phyloP scores from a whole-genome alignment of 2,888 invertebrate species.

The Dolomedes plantarius region DNA sequence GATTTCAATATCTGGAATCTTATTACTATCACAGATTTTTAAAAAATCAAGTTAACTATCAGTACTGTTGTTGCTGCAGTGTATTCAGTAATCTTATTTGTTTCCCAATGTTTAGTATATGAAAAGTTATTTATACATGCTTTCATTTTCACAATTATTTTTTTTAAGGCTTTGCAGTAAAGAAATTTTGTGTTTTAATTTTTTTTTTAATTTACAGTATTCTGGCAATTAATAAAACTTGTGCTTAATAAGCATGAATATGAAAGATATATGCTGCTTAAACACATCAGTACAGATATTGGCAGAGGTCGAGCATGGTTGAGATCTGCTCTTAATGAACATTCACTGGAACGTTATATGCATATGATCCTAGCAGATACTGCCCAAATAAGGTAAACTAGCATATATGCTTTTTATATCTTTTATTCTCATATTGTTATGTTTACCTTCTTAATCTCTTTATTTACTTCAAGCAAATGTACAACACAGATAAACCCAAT shows the following conservation, averaged over 20 bases:
- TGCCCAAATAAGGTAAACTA: conserved; percentile 79
- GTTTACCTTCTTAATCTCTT: neutral
- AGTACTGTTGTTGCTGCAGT: too few relatives aligned
- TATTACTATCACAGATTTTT: too few relatives aligned
- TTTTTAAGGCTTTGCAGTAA: too few relatives aligned
- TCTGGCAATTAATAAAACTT: conserved; percentile 78
- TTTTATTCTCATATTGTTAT: neutral
- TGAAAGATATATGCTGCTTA: conserved; percentile 86
- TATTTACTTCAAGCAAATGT: neutral
- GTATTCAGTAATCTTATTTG: too few relatives aligned
- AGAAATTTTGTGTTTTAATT: too few relatives aligned
- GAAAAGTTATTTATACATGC: too few relatives aligned
- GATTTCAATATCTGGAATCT: too few relatives aligned
- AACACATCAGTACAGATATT: conserved; percentile 79
- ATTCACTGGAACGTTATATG: conserved; percentile 86
- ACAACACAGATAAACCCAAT: too few relatives aligned
- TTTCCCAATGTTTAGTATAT: too few relatives aligned
- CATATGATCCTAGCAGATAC: conserved; percentile 84
- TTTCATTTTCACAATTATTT: too few relatives aligned
- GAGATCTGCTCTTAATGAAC: conserved; percentile 91
- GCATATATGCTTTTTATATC: too few relatives aligned
- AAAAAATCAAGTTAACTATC: too few relatives aligned
- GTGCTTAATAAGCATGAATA: conserved; percentile 91
- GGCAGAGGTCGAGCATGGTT: conserved; percentile 93
- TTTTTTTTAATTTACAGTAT: conserved; percentile 77